Evolutionary conservation across 2,888 invertebrate genomes (phyloP), one percentile per base, ranked within the genome.

Genomic region (Reticulitermes lucifugus): DNA sequence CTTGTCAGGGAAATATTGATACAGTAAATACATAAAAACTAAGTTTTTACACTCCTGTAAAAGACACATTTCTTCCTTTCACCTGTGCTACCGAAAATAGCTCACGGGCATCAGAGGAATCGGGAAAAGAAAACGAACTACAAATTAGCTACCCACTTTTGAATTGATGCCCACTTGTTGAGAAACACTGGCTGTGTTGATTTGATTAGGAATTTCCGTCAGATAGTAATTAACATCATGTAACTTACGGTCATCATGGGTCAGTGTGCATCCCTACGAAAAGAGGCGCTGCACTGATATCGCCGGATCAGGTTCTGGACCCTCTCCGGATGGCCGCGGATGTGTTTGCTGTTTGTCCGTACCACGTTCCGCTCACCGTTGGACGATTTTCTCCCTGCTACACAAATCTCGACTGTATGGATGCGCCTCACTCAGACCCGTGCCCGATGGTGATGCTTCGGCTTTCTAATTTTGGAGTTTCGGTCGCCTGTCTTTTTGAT

Each of bases 391-490:
- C 46, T 77, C n/a, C 46, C 77, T 43, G 77, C 43, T 77, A n/a
- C 77, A 77, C 77, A 46, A 73, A 73, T 73, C 73, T 73, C 73
- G 73, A 41, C 73, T 73, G 73, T 18, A 41, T 14, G 29, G 73
- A 73, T 73, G 21, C 25, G n/a, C 70, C 70, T 1, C 25, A 25
- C 73, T 41, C 65, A 25, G 65, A 65, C n/a, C 65, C 41, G 35
- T 41, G 41, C 77, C 10, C 46, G 77, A 46, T 77, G 77, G n/a
- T 18, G 21, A 43, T 77, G 46, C 77, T 46, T 46, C 43, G 35
- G 75, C 22, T 73, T 75, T 73, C 83, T 83, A 83, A 83, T 83
- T 83, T 83, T 71, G 83, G 83, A 83, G 51, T 75, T 75, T 81
- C 65, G 81, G 81, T 81, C 81, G 81, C 65, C 81, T 70, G 81